Conservation (phyloP, 1,140 invertebrate species). For the Helicoverpa armigera region DNA sequence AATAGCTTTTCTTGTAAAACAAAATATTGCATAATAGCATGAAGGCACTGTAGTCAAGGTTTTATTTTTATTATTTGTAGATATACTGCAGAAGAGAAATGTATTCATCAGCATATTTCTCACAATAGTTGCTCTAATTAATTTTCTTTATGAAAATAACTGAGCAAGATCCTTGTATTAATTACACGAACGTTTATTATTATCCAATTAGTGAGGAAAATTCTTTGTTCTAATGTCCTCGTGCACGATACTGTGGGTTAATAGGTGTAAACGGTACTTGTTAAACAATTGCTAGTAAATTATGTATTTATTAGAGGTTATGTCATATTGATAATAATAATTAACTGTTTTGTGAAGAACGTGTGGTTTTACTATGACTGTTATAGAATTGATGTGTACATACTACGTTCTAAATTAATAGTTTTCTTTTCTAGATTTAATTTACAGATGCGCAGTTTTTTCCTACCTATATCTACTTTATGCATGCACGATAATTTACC, state of each 20-base stretch:
- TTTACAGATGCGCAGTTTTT: too few relatives aligned
- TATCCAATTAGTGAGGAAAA: slow-evolving; percentile 20
- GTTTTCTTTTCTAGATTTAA: too few relatives aligned
- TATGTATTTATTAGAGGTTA: not conserved
- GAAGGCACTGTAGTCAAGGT: too few relatives aligned
- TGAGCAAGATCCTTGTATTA: not conserved
- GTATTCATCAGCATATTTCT: not conserved
- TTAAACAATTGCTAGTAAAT: not conserved
- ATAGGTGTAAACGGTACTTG: not conserved
- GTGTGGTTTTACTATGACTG: too few relatives aligned
- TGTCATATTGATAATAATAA: too few relatives aligned
- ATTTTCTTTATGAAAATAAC: slow-evolving; percentile 11
- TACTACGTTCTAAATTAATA: too few relatives aligned
- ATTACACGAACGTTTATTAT: slow-evolving; percentile 20
- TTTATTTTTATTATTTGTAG: too few relatives aligned
- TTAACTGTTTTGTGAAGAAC: too few relatives aligned
- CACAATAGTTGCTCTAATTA: slow-evolving; percentile 18
- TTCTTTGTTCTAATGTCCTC: slow-evolving; percentile 30
- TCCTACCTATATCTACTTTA: too few relatives aligned
- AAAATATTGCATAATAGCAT: too few relatives aligned
- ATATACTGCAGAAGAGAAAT: not conserved
- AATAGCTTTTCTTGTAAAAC: not conserved
- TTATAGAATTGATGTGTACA: too few relatives aligned
- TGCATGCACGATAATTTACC: too few relatives aligned
- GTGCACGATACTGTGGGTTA: slow-evolving; percentile 3